Evolutionary conservation across 2,797 vertebrate genomes (phyloP), one percentile per base, ranked within the genome.

Genomic region (Bradypodion ventrale): DNA sequence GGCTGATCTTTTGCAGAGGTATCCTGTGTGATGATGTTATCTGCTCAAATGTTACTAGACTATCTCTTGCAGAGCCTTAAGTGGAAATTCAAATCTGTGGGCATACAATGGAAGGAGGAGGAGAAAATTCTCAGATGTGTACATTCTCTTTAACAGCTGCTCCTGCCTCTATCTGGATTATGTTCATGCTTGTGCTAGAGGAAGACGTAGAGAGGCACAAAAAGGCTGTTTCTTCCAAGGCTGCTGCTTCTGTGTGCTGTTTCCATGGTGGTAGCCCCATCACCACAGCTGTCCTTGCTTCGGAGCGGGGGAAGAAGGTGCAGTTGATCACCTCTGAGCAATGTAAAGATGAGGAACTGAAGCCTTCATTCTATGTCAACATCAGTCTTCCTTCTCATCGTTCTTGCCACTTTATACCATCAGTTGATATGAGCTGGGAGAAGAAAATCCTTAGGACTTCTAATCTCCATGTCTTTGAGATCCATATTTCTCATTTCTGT

Each of bases 21-120:
- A 93, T 91, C 94, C 91, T 87, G 85, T 94, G 86, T 84, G 91
- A 87, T 93, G 90, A 94, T 93, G 78, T 90, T 93, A 94, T 94
- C 92, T 89, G 80, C 63, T 87, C 77, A 85, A 90, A 94, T 93
- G 90, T 94, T 90, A 92, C 84, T 84, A 88, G 89, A 90, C 88
- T 62, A 35, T 84, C 90, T 84, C 88, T 95, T 91, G 92, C 88
- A 94, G 87, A 91, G 89, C 73, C 85, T 92, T 91, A 89, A 94
- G 92, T 88, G 89, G 89, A 93, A 93, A 94, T 92, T 93, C 87
- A 93, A 93, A 94, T 91, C 88, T 92, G 75, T 83, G 89, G 89
- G 89, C 86, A 92, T 92, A 92, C 89, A 93, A 93, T 83, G 82
- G 65, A 75, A 2, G 73, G 87, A 83, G 85, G 90, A 92, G 79